phyloP scores from a whole-genome alignment of 2,888 invertebrate genomes.

The Panzeria rudis region DNA sequence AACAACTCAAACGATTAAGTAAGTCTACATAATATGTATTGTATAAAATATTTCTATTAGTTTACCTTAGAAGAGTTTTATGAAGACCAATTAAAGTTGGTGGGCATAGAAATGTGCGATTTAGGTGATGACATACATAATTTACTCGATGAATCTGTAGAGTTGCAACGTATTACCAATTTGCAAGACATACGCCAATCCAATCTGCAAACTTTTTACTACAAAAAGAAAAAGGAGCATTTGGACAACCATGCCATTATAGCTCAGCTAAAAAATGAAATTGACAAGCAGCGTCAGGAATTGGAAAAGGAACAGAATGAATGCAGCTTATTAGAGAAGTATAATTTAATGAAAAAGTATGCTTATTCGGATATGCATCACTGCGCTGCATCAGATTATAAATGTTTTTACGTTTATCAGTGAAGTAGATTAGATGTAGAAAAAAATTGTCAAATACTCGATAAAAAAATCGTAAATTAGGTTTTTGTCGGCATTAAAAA shows the following conservation, averaged over 20 bases:
- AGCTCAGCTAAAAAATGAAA: constrained; percentile 74
- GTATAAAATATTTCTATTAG: neutral
- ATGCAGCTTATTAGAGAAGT: constrained; percentile 77
- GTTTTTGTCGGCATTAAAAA: too few relatives aligned
- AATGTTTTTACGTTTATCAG: too few relatives aligned
- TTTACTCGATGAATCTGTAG: constrained; percentile 77
- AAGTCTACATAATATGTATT: neutral
- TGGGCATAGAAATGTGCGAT: constrained; percentile 79
- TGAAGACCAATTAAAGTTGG: constrained; percentile 77
- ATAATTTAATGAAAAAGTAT: neutral
- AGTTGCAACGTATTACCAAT: constrained; percentile 76
- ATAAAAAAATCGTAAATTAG: too few relatives aligned
- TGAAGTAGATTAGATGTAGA: too few relatives aligned
- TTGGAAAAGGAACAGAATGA: constrained; percentile 76
- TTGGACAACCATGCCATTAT: constrained; percentile 75
- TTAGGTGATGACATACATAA: constrained; percentile 77
- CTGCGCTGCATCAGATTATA: too few relatives aligned
- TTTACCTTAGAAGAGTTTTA: constrained; percentile 77
- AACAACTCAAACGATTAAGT: constrained; percentile 60
- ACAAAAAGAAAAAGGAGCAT: constrained; percentile 75
- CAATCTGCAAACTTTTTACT: constrained; percentile 78
- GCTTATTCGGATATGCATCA: too few relatives aligned
- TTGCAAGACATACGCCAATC: constrained; percentile 76
- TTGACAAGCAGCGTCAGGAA: constrained; percentile 75
- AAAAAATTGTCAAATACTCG: too few relatives aligned